Evolutionary conservation across 2,113 vertebrate species (phyloP).

Genomic region (Orycteropus afer): DNA sequence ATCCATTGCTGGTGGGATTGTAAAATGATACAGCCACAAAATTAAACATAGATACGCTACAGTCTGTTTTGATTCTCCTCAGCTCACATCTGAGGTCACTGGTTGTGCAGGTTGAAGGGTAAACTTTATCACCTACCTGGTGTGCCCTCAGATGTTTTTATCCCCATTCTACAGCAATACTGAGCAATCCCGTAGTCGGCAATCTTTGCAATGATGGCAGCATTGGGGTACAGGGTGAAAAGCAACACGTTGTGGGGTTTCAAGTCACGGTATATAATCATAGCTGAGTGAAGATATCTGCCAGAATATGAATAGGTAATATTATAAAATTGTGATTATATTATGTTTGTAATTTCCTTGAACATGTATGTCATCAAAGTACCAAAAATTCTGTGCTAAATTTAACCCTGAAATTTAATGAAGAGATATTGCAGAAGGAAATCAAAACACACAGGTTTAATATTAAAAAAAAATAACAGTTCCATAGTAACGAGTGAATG

Average conservation of each 20-base stretch:
- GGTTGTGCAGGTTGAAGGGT: background rate
- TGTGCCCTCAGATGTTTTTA: conserved; percentile 96
- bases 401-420: background rate
- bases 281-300: conserved; percentile 96
- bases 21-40: background rate
- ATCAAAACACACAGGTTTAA: background rate
- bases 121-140: conserved; percentile 87
- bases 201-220: conserved; percentile 96
- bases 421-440: background rate
- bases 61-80: background rate
- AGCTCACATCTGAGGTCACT: background rate
- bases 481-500: background rate
- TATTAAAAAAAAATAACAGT: background rate
- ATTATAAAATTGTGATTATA: background rate
- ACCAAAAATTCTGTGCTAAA: background rate
- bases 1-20: background rate
- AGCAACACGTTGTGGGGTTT: conserved; percentile 98
- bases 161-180: conserved; percentile 98
- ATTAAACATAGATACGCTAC: background rate
- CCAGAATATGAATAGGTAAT: conserved; percentile 1
- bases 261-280: conserved; percentile 98
- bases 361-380: background rate
- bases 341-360: background rate
- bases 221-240: conserved; percentile 94
- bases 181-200: conserved; percentile 98